These are phyloP conservation scores for Crossocerus cetratus DNA, from an alignment of 2,888 invertebrate species.

Conservation along the genomic window DNA sequence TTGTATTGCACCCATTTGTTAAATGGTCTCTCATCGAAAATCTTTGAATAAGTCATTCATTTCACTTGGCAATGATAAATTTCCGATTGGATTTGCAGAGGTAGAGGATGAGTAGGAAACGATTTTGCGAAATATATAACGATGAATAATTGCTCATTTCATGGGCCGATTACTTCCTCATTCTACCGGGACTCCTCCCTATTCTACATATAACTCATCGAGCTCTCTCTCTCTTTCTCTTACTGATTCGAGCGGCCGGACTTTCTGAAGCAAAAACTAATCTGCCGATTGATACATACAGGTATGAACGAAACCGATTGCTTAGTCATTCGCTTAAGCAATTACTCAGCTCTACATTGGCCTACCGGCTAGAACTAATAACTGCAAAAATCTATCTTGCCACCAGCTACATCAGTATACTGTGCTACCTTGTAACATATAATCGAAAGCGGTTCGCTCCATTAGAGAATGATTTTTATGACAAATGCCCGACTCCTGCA, in stretches of 20 bases:
- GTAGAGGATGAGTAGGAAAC: slow-evolving; percentile 28
- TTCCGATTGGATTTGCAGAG: slow-evolving; percentile 25
- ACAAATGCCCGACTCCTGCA: background rate
- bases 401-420: too few relatives aligned
- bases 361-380: background rate
- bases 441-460: too few relatives aligned
- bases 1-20: too few relatives aligned
- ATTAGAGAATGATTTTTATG: too few relatives aligned
- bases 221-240: background rate
- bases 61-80: too few relatives aligned
- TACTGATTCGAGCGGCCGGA: slow-evolving; percentile 10
- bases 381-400: too few relatives aligned
- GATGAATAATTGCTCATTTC: slow-evolving; percentile 37
- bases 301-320: slow-evolving; percentile 10
- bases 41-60: too few relatives aligned
- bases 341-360: slow-evolving; percentile 24
- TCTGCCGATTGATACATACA: slow-evolving; percentile 33
- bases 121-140: slow-evolving; percentile 38
- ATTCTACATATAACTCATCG: background rate
- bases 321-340: slow-evolving; percentile 41
- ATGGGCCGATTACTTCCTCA: slow-evolving; percentile 40
- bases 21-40: too few relatives aligned
- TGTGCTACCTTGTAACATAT: too few relatives aligned
- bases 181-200: slow-evolving; percentile 22
- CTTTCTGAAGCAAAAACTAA: slow-evolving; percentile 27